Base-by-base conservation (phyloP, 92 coral and sea anemone genomes). In the Porites lobata region DNA sequence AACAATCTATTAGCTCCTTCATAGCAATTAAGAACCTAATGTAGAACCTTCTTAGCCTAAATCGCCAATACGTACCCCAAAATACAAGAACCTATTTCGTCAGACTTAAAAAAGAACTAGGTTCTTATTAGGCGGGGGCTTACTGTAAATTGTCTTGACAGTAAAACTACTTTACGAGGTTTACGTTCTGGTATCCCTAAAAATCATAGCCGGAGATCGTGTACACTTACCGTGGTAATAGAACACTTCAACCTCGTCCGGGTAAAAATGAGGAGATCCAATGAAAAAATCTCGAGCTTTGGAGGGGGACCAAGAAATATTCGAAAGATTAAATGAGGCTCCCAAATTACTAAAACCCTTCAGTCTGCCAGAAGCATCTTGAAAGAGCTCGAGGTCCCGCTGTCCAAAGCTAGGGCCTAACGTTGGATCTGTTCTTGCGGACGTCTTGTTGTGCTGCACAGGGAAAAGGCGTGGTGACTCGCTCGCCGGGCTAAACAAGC, bases 381-480 rank as follows among this genome's bases (percentile, higher is more conserved):
- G 76, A 52, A 82, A 88, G 26, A 87, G 75, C 64, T 73, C 87
- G n/a, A 91, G 90, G 26, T 91, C 94, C 9, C 83, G 82, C 2
- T 71, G 74, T 1, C 94, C 94, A 50, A 91, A 91, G 83, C 78
- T 87, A 59, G 94, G 94, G 17, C 94, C 94, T 7, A 88, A 72
- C 52, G 63, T 65, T 26, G 78, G 78, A 56, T 89, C 82, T 10
- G 85, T 81, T 57, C 83, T 87, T 13, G 69, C 92, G 68, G 92
- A 84, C 47, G 69, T 43, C 13, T 68, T 69, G 17, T 65, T 76
- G 1, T 61, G 76, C 10, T 78, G 72, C 50, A 91, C 82, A 2
- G 90, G 80, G 1, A 91, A 79, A n/a, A 83, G 22, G 20, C 19
- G 26, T 0, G 92, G 84, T 9, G 77, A 10, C 59, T 83, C 52